These are phyloP conservation scores for Psilanteris sp. DNA, from an alignment of 1,140 invertebrate species.

Conservation along the genomic window DNA sequence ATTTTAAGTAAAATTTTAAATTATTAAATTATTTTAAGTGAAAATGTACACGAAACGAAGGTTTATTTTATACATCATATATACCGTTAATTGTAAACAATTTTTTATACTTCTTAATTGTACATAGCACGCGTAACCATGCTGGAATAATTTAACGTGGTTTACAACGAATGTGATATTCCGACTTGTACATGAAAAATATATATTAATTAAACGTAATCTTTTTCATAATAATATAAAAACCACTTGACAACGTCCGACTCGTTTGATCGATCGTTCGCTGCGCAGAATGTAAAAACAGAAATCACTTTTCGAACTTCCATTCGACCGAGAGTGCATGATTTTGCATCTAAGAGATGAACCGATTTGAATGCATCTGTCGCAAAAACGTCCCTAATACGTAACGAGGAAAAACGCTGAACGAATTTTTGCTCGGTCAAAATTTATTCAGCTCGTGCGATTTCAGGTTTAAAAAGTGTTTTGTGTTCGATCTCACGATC, in stretches of 20 bases:
- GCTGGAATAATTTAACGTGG: too few relatives aligned
- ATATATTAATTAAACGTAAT: neutral
- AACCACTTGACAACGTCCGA: too few relatives aligned
- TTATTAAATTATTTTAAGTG: too few relatives aligned
- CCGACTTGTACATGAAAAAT: too few relatives aligned
- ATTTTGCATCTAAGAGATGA: slow-evolving; percentile 42
- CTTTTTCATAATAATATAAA: too few relatives aligned
- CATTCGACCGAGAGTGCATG: slow-evolving; percentile 3
- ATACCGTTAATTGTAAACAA: too few relatives aligned
- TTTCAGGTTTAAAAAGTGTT: slow-evolving; percentile 20
- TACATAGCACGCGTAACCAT: too few relatives aligned
- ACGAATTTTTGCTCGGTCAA: slow-evolving; percentile 21
- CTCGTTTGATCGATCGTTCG: slow-evolving; percentile 7
- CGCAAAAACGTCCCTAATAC: slow-evolving; percentile 38
- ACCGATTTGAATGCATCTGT: slow-evolving; percentile 34
- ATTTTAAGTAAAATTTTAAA: too few relatives aligned
- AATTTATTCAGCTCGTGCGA: slow-evolving; percentile 18
- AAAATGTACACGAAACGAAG: too few relatives aligned
- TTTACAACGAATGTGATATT: too few relatives aligned
- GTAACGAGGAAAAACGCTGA: slow-evolving; percentile 32
- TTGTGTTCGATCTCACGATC: slow-evolving; percentile 16
- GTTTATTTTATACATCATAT: too few relatives aligned
- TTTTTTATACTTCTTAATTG: too few relatives aligned
- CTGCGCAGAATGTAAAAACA: slow-evolving; percentile 24
- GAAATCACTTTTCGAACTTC: slow-evolving; percentile 33